Conservation (phyloP, 92 coral and sea anemone species). For the Epizoanthus fatuus region DNA sequence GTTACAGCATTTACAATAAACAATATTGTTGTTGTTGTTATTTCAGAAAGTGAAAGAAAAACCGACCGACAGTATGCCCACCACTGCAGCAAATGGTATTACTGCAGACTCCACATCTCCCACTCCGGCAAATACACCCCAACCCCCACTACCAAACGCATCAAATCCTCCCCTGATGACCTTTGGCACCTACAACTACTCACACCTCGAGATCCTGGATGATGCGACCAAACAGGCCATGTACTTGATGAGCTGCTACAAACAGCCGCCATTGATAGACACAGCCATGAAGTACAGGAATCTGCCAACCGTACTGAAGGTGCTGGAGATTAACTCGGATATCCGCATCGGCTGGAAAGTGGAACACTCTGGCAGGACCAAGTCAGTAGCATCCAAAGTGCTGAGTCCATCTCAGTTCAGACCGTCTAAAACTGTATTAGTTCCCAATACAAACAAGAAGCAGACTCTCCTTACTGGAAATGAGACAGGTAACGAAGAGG, state of each 20-base stretch:
- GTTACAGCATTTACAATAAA: too few species aligned
- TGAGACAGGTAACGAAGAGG: constrained; percentile 10
- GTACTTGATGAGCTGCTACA: constrained; percentile 57
- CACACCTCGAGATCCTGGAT: constrained; percentile 67
- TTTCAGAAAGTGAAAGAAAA: not conserved
- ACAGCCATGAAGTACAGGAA: constrained; percentile 73
- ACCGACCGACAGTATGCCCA: constrained; percentile 3
- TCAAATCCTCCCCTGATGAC: constrained; percentile 43
- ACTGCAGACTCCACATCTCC: not conserved
- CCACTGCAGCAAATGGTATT: constrained; percentile 13
- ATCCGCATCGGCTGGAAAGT: constrained; percentile 77
- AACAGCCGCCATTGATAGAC: constrained; percentile 62
- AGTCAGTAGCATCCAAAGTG: constrained; percentile 5
- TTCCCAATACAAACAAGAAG: not conserved
- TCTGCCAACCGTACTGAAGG: constrained; percentile 63
- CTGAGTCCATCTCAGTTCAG: constrained; percentile 23
- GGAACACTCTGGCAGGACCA: constrained; percentile 57
- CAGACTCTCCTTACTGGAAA: not conserved
- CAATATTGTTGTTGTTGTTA: too few species aligned
- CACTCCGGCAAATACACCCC: not conserved
- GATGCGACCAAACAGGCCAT: constrained; percentile 68
- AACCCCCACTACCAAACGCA: not conserved
- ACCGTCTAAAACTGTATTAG: constrained; percentile 29
- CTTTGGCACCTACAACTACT: constrained; percentile 71
- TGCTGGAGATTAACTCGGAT: constrained; percentile 51